phyloP scores from a whole-genome alignment of 64 coral and sea anemone genomes.

The Montipora cactus region DNA sequence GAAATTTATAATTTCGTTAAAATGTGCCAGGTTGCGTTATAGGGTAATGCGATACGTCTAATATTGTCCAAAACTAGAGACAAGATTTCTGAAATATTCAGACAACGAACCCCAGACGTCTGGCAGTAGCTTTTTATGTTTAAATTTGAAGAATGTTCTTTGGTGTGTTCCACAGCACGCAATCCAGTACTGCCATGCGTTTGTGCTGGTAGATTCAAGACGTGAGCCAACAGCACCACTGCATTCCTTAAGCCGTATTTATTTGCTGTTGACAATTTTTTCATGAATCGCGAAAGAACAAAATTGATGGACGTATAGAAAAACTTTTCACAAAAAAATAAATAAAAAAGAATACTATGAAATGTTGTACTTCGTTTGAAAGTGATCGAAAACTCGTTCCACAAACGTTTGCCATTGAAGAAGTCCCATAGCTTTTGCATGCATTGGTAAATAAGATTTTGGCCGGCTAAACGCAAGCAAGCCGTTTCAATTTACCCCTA shows the following conservation, averaged over 20 bases:
- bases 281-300: too few species aligned
- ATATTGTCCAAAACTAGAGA: neutral
- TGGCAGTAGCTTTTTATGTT: neutral
- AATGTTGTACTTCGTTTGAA: too few species aligned
- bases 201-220: neutral
- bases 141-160: conserved; percentile 1
- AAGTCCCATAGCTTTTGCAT: too few species aligned
- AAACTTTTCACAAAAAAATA: too few species aligned
- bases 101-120: neutral
- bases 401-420: too few species aligned
- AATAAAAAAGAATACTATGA: too few species aligned
- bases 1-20: neutral
- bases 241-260: neutral
- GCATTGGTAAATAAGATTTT: too few species aligned
- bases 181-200: neutral
- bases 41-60: neutral
- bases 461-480: too few species aligned
- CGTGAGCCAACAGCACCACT: neutral
- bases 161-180: neutral
- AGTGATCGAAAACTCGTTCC: too few species aligned
- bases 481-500: too few species aligned
- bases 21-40: neutral
- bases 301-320: too few species aligned
- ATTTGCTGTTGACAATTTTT: neutral
- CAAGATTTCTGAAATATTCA: conserved; percentile 4